A percentile compares a stretch with the other conserved stretches of the same genome.
phyloP scores from a whole-genome alignment of 2,113 vertebrate genomes.

The Kobus ellipsiprymnus region DNA sequence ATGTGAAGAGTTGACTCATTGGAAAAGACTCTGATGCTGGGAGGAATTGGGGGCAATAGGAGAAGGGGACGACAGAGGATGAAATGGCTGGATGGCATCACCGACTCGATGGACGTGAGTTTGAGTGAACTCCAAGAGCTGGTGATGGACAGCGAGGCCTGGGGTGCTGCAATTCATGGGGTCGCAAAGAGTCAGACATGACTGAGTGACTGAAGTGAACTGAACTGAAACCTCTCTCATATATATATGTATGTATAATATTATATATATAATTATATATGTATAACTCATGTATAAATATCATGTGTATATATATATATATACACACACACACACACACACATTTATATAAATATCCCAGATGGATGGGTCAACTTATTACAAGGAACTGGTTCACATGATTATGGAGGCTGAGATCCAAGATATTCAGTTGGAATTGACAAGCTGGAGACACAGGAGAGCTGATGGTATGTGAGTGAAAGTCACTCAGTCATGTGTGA shows the following conservation, averaged over 20 bases:
- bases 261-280: background rate
- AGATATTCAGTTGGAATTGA: background rate
- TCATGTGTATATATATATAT: background rate
- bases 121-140: no score
- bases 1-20: no score
- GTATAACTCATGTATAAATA: background rate
- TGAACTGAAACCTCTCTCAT: background rate
- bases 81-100: no score
- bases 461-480: background rate
- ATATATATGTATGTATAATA: background rate
- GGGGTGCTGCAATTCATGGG: no score
- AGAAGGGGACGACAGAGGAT: no score
- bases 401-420: background rate
- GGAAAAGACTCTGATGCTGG: no score
- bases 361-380: background rate
- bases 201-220: no score
- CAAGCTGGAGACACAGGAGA: background rate
- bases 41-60: no score
- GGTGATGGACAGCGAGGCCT: no score
- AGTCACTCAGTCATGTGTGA: background rate
- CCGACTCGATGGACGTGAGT: fast-evolving
- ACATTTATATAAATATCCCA: background rate
- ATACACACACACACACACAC: fast-evolving
- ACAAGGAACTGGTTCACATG: background rate
- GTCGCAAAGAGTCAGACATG: no score